Evolutionary conservation across 2,113 vertebrate genomes (phyloP).

Genomic region (Eidolon helvum): DNA sequence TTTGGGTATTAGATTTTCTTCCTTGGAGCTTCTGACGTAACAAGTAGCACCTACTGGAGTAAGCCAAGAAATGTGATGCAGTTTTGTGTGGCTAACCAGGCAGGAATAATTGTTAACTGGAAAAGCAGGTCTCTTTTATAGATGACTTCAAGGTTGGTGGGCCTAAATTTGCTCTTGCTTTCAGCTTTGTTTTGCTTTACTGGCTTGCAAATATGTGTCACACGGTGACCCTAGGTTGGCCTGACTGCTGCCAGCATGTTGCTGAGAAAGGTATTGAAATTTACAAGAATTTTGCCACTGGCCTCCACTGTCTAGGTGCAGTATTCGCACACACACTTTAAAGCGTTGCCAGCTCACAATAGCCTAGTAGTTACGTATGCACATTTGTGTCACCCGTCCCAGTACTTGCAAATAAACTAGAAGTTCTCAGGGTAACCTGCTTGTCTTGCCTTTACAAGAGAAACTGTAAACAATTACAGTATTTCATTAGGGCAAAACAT

Average conservation of each 20-base stretch:
- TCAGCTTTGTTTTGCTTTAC: slow-evolving; percentile 47
- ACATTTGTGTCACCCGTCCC: slow-evolving; percentile 44
- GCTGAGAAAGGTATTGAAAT: slow-evolving; percentile 49
- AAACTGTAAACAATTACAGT: neutral
- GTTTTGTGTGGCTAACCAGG: neutral
- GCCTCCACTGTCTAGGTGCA: neutral
- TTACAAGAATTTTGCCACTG: slow-evolving; percentile 57
- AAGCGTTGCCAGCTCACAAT: neutral
- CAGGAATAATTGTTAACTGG: neutral
- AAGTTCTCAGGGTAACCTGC: neutral
- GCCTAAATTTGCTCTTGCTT: slow-evolving; percentile 11
- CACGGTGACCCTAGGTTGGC: slow-evolving; percentile 1
- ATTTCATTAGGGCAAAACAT: neutral
- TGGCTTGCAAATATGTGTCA: slow-evolving; percentile 13
- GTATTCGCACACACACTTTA: slow-evolving; percentile 18
- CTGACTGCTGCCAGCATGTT: neutral
- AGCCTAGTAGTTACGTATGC: neutral
- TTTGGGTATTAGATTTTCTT: slow-evolving; percentile 19
- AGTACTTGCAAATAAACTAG: neutral
- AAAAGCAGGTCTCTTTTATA: neutral
- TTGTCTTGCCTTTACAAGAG: neutral
- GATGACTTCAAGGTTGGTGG: slow-evolving; percentile 37
- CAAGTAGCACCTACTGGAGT: neutral
- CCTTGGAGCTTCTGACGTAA: neutral
- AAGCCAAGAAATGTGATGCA: neutral